Conservation (phyloP, 1,140 invertebrate species). For the Monochamus saltuarius region DNA sequence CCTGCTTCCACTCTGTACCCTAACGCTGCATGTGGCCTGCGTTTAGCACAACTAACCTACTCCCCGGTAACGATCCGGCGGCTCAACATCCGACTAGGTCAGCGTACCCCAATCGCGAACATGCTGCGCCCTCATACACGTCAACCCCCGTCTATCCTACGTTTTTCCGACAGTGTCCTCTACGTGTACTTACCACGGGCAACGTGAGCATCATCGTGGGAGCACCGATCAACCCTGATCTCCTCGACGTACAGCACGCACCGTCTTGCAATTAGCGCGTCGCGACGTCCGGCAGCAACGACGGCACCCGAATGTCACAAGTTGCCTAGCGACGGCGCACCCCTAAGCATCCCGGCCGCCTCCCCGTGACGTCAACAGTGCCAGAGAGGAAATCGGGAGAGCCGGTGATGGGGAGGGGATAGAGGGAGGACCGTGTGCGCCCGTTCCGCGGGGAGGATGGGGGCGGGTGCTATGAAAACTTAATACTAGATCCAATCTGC, state of each 20-base stretch:
- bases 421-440: too few relatives aligned
- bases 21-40: too few relatives aligned
- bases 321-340: neutral
- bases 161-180: neutral
- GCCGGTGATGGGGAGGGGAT: too few relatives aligned
- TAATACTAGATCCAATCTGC: too few relatives aligned
- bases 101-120: too few relatives aligned
- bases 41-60: neutral
- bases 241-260: neutral
- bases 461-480: too few relatives aligned
- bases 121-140: neutral
- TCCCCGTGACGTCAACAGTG: neutral
- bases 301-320: neutral
- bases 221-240: neutral
- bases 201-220: slow-evolving; percentile 38
- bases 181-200: slow-evolving; percentile 35
- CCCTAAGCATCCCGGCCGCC: neutral
- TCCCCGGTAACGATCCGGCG: neutral
- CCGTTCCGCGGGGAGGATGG: too few relatives aligned
- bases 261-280: neutral
- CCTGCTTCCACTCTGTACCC: too few relatives aligned
- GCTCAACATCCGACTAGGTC: too few relatives aligned
- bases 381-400: neutral
- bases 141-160: neutral
- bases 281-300: neutral